Evolutionary conservation across 2,113 vertebrate species (phyloP), one percentile per base, ranked within the genome.

Genomic region (Urocolius indicus): DNA sequence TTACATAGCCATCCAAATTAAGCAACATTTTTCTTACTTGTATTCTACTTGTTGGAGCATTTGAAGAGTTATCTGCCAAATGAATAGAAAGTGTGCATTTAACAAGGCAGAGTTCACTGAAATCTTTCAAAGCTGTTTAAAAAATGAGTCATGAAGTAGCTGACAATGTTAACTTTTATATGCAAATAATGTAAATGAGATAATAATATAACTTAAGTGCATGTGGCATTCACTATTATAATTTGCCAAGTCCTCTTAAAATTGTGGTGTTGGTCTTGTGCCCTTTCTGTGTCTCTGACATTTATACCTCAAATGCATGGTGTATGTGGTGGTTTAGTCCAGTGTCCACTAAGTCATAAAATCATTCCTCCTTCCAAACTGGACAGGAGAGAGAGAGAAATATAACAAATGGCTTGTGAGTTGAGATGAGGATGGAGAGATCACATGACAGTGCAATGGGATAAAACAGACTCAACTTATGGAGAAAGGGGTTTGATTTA

Each of bases 41-140:
- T 24, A 3, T 67, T 75, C 58, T 14, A 19, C 26, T 29, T 78
- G 27, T 16, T 75, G 66, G 26, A 77, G 21, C 32, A 45, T 10
- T 89, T 79, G 45, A 78, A 67, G 10, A 61, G 6, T 32, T 63
- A 3, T 69, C 43, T 3, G 3, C 36, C 24, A 46, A 72, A 34
- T 29, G 16, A 58, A 13, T 32, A 38, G 30, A 61, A 52, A 83
- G 1, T 0, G 1, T 6, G 3, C 6, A 9, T 59, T 73, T n/a
- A 32, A 10, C 11, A 86, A 65, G 29, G 38, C 8, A 20, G 51
- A 51, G 9, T 82, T 68, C 38, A 22, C 2, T 11, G 26, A 61
- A 75, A 5, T 59, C 30, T 49, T 79, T 61, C n/a, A 36, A 63
- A 82, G 61, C 48, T 3, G 48, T 27, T 87, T 74, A 16, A 43